A percentile compares a stretch with the other conserved stretches of the same genome.
Conservation (phyloP, 1,140 invertebrate species). For the Calephelis virginiensis region DNA sequence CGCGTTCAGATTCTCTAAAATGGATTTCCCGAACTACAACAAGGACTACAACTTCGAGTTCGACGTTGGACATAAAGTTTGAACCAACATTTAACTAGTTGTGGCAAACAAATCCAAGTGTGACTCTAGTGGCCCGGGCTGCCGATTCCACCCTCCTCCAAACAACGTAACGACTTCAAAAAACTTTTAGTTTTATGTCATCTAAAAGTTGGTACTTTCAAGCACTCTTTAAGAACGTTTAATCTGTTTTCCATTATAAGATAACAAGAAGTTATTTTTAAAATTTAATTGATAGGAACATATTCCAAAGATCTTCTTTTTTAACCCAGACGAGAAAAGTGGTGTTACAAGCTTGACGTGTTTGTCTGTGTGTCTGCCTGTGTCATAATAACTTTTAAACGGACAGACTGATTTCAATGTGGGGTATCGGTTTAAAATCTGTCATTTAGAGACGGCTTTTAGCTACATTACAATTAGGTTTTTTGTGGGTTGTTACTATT, state of each 20-base stretch:
- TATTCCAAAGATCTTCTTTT: too few species aligned
- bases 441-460: too few species aligned
- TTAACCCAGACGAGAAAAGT: too few species aligned
- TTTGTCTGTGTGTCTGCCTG: too few species aligned
- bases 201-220: conserved; percentile 11
- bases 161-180: conserved; percentile 59
- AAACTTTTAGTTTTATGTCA: conserved; percentile 37
- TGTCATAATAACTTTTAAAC: too few species aligned
- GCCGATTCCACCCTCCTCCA: conserved; percentile 39
- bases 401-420: too few species aligned
- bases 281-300: too few species aligned
- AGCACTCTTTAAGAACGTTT: conserved; percentile 20
- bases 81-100: conserved; percentile 72
- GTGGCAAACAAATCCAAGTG: conserved; percentile 56
- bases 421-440: too few species aligned
- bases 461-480: too few species aligned
- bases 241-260: not conserved
- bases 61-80: conserved; percentile 63
- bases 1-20: conserved; percentile 32
- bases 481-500: too few species aligned
- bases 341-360: too few species aligned
- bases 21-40: conserved; percentile 59
- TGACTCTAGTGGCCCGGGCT: conserved; percentile 58
- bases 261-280: not conserved
- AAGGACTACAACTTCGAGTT: conserved; percentile 56